These are phyloP conservation scores for Polyergus mexicanus DNA, from an alignment of 1,140 invertebrate genomes.

Conservation along the genomic window DNA sequence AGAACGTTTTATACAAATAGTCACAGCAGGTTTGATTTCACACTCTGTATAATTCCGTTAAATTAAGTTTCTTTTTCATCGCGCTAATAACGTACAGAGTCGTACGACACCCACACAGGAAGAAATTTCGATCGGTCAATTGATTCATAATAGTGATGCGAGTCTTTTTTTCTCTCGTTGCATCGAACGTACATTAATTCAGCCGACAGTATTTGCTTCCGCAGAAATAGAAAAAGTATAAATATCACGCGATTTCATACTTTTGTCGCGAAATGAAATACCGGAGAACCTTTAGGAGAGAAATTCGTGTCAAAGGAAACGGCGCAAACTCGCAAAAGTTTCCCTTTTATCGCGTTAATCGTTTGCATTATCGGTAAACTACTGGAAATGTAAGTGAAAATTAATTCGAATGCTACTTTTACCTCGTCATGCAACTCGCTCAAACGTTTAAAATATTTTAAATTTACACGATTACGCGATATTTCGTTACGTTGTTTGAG, in stretches of 20 bases:
- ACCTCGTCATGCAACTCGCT: neutral
- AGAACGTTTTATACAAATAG: neutral
- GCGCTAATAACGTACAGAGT: neutral
- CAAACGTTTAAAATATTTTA: neutral
- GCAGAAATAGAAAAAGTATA: neutral
- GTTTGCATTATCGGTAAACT: neutral
- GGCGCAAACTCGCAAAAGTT: neutral
- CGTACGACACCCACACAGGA: neutral
- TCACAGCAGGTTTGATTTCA: neutral
- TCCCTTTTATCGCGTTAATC: neutral
- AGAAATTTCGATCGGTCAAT: conserved; percentile 15
- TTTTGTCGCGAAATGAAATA: neutral
- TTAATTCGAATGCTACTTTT: neutral
- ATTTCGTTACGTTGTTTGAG: neutral
- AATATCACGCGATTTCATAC: neutral
- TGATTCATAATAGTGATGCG: neutral
- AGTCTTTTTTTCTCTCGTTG: neutral
- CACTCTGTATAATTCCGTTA: neutral
- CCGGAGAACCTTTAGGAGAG: neutral
- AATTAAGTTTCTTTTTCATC: conserved; percentile 24
- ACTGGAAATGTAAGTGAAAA: conserved; percentile 7
- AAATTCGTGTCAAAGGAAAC: neutral
- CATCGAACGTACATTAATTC: neutral
- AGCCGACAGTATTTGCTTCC: neutral
- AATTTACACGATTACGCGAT: conserved; percentile 12